Conservation (phyloP, 2,797 vertebrate species). For the Phalanger gymnotis region DNA sequence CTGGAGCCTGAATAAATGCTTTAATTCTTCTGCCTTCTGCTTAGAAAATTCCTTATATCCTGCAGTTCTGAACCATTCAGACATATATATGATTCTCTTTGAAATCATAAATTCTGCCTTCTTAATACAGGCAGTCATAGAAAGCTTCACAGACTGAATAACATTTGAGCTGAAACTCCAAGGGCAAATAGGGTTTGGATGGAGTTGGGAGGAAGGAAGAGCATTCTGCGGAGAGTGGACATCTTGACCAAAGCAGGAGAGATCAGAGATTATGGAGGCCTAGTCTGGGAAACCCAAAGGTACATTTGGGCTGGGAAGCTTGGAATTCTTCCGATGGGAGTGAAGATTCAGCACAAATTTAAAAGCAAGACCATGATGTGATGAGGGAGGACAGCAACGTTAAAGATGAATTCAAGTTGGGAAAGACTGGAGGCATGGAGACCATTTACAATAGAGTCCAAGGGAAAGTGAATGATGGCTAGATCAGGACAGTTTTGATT, state of each 20-base stretch:
- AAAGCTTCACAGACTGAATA: background rate
- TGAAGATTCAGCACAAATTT: background rate
- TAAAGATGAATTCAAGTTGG: background rate
- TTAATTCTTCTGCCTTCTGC: too few relatives aligned
- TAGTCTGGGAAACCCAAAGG: background rate
- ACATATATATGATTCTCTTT: too few relatives aligned
- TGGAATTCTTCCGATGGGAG: background rate
- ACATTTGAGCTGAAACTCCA: background rate
- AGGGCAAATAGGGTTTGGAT: background rate
- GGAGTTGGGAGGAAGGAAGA: background rate
- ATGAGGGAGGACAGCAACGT: background rate
- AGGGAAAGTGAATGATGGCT: background rate
- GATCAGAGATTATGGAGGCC: background rate
- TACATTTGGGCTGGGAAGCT: background rate
- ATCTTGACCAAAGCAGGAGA: background rate
- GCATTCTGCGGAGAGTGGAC: background rate
- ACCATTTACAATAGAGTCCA: background rate
- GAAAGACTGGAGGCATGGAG: background rate
- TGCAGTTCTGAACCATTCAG: too few relatives aligned
- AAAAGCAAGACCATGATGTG: background rate
- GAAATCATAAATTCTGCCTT: too few relatives aligned
- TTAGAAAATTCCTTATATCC: too few relatives aligned
- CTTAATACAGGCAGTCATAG: too few relatives aligned
- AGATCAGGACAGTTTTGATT: background rate
- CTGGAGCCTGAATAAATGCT: too few relatives aligned